Conservation (phyloP, 1,140 invertebrate genomes). For the Sipha flava region DNA sequence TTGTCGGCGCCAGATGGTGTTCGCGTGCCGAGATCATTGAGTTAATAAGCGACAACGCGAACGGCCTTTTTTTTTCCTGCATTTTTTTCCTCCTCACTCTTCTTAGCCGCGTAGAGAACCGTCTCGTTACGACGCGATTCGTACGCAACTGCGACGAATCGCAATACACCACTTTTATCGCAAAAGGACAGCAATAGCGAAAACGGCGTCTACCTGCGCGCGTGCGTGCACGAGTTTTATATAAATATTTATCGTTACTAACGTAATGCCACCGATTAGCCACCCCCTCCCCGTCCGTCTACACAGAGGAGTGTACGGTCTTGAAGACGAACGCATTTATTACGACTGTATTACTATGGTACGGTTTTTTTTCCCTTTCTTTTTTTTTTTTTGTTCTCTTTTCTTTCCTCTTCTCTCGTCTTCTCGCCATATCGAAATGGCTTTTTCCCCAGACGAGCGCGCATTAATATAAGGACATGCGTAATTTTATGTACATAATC, state of each 20-base stretch:
- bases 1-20: constrained; percentile 20
- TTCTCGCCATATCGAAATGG: neutral
- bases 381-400: no score
- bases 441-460: neutral
- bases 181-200: no score
- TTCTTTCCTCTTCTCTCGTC: no score
- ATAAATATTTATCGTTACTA: no score
- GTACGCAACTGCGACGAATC: no score
- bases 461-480: neutral
- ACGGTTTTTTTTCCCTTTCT: neutral
- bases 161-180: no score
- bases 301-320: no score
- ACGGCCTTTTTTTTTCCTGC: neutral
- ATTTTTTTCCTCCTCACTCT: neutral
- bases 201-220: no score
- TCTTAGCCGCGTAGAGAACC: neutral
- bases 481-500: constrained; percentile 13
- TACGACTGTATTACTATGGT: neutral
- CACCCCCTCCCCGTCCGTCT: no score
- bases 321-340: no score
- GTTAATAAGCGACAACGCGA: constrained; percentile 10
- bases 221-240: no score
- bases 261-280: no score
- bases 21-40: constrained; percentile 21
- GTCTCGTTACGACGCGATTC: neutral